Percentiles rank a stretch among this genome's conserved stretches.
Evolutionary conservation across 2,797 vertebrate genomes (phyloP).

Genomic region (Chanos chanos): DNA sequence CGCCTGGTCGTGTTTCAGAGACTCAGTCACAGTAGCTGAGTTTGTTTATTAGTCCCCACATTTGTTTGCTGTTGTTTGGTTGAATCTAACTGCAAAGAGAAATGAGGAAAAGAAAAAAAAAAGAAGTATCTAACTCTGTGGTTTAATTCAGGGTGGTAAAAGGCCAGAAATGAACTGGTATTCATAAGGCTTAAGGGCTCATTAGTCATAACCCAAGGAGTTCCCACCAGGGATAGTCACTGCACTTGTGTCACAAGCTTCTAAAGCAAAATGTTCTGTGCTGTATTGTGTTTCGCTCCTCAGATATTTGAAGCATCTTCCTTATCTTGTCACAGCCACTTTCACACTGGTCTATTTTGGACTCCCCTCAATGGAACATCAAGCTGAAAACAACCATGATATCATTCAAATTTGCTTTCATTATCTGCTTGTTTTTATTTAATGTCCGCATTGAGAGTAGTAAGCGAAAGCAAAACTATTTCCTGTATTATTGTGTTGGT

Average conservation of each 20-base stretch:
- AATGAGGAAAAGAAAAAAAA: constrained; percentile 4
- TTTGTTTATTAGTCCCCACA: constrained; percentile 23
- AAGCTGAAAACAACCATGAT: too few species aligned
- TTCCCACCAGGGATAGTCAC: constrained; percentile 12
- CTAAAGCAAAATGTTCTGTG: constrained; percentile 13
- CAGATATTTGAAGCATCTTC: constrained; percentile 13
- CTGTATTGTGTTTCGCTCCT: constrained; percentile 14
- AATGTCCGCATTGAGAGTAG: too few species aligned
- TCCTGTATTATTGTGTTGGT: too few species aligned
- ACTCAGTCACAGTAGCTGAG: constrained; percentile 59
- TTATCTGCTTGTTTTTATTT: too few species aligned
- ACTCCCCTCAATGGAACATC: background rate
- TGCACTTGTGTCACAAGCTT: constrained; percentile 15
- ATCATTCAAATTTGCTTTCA: too few species aligned
- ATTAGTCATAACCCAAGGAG: constrained; percentile 21
- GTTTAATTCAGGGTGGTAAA: constrained; percentile 32
- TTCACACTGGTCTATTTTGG: background rate
- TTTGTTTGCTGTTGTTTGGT: constrained; percentile 31
- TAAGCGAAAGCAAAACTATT: too few species aligned
- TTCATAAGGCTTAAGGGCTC: constrained; percentile 35
- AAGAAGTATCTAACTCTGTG: constrained; percentile 27
- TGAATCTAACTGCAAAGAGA: constrained; percentile 16
- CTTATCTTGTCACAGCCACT: background rate
- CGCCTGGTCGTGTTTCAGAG: constrained; percentile 65
- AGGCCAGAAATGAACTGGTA: constrained; percentile 5